Evolutionary conservation across 2,888 invertebrate species (phyloP).

Genomic region (Platerodrilus igneus): DNA sequence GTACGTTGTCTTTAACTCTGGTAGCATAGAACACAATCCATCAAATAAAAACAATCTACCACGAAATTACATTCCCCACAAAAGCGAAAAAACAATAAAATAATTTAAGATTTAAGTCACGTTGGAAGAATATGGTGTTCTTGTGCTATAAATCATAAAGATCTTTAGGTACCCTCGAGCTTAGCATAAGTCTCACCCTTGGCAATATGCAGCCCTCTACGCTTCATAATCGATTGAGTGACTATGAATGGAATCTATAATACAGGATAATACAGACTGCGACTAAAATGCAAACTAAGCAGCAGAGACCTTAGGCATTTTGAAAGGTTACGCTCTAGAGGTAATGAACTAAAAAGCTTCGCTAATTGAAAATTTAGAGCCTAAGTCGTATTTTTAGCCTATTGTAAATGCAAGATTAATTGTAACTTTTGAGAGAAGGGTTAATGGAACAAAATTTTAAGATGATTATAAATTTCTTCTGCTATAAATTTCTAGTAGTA

Average conservation of each 20-base stretch:
- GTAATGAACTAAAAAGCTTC: constrained; percentile 30
- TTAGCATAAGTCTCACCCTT: constrained; percentile 33
- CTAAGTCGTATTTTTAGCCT: constrained; percentile 4
- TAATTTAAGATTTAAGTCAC: constrained; percentile 47
- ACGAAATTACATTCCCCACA: constrained; percentile 24
- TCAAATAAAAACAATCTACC: constrained; percentile 24
- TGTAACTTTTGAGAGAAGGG: background rate
- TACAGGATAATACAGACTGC: constrained; percentile 20
- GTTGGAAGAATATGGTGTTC: constrained; percentile 44
- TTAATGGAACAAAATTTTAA: too few species aligned
- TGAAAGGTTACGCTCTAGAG: constrained; percentile 32
- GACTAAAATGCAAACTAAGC: constrained; percentile 30
- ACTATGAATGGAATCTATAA: constrained; percentile 37
- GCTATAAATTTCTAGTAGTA: too few species aligned
- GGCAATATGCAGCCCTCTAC: constrained; percentile 27
- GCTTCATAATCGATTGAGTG: constrained; percentile 34
- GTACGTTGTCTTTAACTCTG: too few species aligned
- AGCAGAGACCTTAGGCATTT: constrained; percentile 22
- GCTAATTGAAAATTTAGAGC: constrained; percentile 32
- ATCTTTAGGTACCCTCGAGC: constrained; percentile 38
- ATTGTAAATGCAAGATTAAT: constrained; percentile 9
- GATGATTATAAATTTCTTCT: too few species aligned
- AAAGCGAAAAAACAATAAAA: constrained; percentile 47
- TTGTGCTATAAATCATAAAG: constrained; percentile 45
- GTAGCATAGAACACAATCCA: constrained; percentile 15